These are phyloP conservation scores for Cremastinae sp. DNA, from an alignment of 2,888 invertebrate species.

Conservation along the genomic window DNA sequence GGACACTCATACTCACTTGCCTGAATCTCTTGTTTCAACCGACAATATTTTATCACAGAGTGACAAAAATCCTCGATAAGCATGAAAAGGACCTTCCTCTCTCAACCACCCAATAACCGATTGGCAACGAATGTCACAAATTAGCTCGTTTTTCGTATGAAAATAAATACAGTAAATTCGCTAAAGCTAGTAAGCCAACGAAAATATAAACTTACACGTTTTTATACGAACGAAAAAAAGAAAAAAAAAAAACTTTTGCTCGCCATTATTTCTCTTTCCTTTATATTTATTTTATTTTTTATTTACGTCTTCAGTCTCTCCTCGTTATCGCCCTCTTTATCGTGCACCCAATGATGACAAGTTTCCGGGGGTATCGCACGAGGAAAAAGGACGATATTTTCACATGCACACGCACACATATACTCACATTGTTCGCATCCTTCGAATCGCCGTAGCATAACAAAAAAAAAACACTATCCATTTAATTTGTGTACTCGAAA, in stretches of 20 bases:
- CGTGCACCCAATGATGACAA: conserved; percentile 10
- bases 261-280: conserved; percentile 33
- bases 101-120: conserved; percentile 31
- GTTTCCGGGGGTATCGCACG: conserved; percentile 44
- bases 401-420: conserved; percentile 24
- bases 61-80: neutral
- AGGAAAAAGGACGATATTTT: conserved; percentile 4
- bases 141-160: conserved; percentile 17
- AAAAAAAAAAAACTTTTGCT: conserved; percentile 29
- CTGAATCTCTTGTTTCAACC: neutral
- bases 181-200: conserved; percentile 17
- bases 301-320: conserved; percentile 43
- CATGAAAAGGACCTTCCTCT: neutral
- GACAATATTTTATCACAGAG: neutral
- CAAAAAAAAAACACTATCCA: conserved; percentile 4
- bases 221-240: conserved; percentile 41
- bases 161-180: conserved; percentile 29
- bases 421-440: conserved; percentile 35
- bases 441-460: conserved; percentile 28
- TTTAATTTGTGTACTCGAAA: conserved; percentile 27
- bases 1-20: too few relatives aligned
- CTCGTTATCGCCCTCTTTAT: conserved; percentile 21
- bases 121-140: conserved; percentile 1
- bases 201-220: conserved; percentile 30
- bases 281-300: conserved; percentile 46